phyloP scores from a whole-genome alignment of 2,888 invertebrate genomes.

The Eristalis arbustorum region DNA sequence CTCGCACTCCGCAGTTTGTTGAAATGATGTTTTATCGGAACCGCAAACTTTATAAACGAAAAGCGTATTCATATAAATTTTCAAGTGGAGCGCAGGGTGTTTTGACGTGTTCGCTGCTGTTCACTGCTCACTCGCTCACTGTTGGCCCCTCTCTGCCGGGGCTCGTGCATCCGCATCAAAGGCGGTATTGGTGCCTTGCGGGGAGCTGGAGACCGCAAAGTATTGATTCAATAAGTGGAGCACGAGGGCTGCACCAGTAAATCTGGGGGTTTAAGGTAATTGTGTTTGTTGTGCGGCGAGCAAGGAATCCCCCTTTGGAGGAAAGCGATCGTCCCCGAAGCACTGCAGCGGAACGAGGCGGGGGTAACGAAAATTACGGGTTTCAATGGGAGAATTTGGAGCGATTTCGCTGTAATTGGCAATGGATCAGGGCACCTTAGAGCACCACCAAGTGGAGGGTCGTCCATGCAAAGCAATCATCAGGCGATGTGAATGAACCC shows the following conservation, averaged over 20 bases:
- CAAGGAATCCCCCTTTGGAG: background rate
- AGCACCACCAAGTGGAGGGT: background rate
- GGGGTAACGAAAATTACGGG: background rate
- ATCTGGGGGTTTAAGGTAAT: constrained; percentile 47
- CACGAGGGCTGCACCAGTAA: constrained; percentile 29
- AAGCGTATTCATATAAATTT: constrained; percentile 48
- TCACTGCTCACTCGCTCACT: no score
- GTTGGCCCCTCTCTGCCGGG: background rate
- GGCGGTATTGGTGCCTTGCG: constrained; percentile 14
- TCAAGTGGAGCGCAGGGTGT: constrained; percentile 31
- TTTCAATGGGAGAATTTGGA: background rate
- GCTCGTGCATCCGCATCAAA: constrained; percentile 9
- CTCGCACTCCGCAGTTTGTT: constrained; percentile 16
- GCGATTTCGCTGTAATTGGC: background rate
- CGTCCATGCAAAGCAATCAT: background rate
- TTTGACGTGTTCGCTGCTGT: constrained; percentile 14
- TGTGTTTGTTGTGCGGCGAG: constrained; percentile 18
- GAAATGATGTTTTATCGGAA: constrained; percentile 61
- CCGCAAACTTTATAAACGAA: constrained; percentile 64
- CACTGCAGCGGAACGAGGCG: background rate
- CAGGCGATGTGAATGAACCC: background rate
- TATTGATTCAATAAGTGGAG: constrained; percentile 60
- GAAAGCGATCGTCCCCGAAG: background rate
- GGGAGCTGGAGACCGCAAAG: background rate
- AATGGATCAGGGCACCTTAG: background rate